These are phyloP conservation scores for Diuraphis noxia DNA, from an alignment of 1,140 invertebrate genomes.

Conservation along the genomic window DNA sequence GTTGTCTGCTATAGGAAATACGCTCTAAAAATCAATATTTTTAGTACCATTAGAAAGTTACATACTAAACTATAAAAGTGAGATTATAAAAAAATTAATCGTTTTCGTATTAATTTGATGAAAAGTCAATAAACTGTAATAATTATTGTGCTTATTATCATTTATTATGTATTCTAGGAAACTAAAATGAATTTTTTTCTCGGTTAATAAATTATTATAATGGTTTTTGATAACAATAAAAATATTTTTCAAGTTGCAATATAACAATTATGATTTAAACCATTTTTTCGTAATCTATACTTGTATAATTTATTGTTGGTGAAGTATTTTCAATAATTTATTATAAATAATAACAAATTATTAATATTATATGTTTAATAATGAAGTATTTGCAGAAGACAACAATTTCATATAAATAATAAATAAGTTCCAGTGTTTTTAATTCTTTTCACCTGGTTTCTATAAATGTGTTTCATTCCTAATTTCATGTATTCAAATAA, in stretches of 20 bases:
- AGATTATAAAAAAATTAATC: neutral
- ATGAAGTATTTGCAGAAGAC: neutral
- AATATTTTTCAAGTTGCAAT: neutral
- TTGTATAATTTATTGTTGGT: neutral
- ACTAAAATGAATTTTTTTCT: neutral
- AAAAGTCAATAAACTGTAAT: neutral
- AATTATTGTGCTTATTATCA: neutral
- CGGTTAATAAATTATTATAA: neutral
- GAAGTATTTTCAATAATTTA: neutral
- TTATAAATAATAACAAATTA: neutral
- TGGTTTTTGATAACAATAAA: neutral
- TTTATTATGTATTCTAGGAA: neutral
- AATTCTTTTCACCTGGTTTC: neutral
- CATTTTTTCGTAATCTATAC: neutral
- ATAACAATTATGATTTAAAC: neutral
- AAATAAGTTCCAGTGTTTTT: neutral
- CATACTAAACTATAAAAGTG: neutral
- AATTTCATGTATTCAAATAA: neutral
- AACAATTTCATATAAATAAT: neutral
- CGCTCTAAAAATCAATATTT: neutral
- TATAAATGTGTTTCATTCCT: neutral
- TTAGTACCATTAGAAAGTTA: neutral
- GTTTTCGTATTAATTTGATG: neutral
- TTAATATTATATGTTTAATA: neutral
- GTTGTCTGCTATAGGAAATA: neutral